Base-by-base conservation (phyloP, 1,140 invertebrate genomes). In the Ostrea denselamellosa region DNA sequence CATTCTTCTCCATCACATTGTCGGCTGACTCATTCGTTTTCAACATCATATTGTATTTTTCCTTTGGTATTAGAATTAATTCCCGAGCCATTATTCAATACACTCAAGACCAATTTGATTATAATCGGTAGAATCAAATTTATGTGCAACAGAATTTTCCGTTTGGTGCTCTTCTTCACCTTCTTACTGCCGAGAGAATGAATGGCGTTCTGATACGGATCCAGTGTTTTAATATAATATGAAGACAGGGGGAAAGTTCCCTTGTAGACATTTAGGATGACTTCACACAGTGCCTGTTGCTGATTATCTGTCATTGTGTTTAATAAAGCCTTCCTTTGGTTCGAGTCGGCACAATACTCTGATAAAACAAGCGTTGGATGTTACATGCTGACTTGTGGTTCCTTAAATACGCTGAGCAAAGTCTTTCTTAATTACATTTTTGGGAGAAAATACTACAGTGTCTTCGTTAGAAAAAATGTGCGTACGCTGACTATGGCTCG, bases 191-290 rank as follows among this genome's bases (percentile, higher is more conserved):
- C 52, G 8, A 87, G 51, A 19, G 22, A 34, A n/a, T 51, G 10
- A 44, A 87, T 51, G 83, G 17, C 44, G 12, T 19, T 62, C 58
- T 87, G 28, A 68, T 87, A 81, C 17, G 77, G 53, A 28, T 22
- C 19, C 52, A 88, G 56, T 22, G 17, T 65, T 44, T 71, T 52
- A 51, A 86, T 22, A 53, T 88, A 86, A 12, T 81, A 19, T 25
- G 17, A 28, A 28, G 53, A 65, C 7, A 83, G 19, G 10, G 81
- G 28, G 51, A 84, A 56, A 2, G 51, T 62, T 9, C 81, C 81
- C 56, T 88, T 85, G 52, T 86, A 88, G 14, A 88, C 62, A 56
- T 88, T 88, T 53, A 81, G 51, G 9, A 71, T 71, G 17, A 88
- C 65, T 83, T 88, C 83, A 52, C 58, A 85, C 62, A 88, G 10